These are phyloP conservation scores for Sebastolobus alascanus DNA, from an alignment of 2,797 vertebrate genomes.

Conservation along the genomic window DNA sequence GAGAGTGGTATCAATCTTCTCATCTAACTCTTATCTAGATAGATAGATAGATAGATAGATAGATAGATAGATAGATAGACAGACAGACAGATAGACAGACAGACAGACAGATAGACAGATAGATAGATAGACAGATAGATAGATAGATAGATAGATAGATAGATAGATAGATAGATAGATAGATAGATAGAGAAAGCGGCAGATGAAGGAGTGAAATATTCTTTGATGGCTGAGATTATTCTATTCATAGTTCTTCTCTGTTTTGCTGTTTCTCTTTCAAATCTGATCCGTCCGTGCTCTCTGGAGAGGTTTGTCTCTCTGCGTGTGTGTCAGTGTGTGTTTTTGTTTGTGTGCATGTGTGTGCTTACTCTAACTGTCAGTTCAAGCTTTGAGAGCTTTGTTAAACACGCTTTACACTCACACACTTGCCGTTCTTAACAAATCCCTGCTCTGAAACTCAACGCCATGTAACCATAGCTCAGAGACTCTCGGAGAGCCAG, in stretches of 20 bases:
- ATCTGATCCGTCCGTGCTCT: slow-evolving; percentile 18
- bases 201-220: slow-evolving; percentile 18
- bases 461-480: slow-evolving; percentile 14
- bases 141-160: no score
- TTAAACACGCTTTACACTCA: slow-evolving; percentile 2
- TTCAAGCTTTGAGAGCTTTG: slow-evolving; percentile 26
- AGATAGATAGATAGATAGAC: no score
- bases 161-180: no score
- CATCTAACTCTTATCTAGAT: no score
- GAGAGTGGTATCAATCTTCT: no score
- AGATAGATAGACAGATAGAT: no score
- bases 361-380: background rate
- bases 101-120: no score
- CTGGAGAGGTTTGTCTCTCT: slow-evolving; percentile 21
- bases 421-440: background rate
- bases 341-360: slow-evolving; percentile 1
- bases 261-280: slow-evolving; percentile 34
- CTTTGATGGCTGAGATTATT: slow-evolving; percentile 21
- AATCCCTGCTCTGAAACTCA: slow-evolving; percentile 19
- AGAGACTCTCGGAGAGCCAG: slow-evolving; percentile 12
- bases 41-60: no score
- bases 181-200: no score
- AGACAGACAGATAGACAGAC: no score
- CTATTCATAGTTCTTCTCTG: slow-evolving; percentile 45
- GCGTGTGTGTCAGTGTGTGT: background rate